phyloP scores from a whole-genome alignment of 2,113 vertebrate species.

The Oryzias curvinotus region DNA sequence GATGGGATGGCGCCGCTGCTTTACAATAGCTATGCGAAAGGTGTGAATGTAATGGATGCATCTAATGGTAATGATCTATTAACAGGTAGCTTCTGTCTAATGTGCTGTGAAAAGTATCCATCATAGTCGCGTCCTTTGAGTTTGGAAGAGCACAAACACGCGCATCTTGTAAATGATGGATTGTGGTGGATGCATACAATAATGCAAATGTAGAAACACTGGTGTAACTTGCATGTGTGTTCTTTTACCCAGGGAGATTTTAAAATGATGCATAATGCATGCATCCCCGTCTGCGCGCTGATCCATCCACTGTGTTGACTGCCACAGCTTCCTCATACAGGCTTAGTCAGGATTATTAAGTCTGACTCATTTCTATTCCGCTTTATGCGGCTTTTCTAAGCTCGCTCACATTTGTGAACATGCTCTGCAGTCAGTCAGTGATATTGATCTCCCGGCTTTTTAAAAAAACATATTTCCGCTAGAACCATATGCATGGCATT shows the following conservation, averaged over 20 bases:
- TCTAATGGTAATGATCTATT: conserved; percentile 70
- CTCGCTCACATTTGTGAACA: conserved; percentile 66
- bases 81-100: conserved; percentile 54
- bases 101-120: conserved; percentile 28
- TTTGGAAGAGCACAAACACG: conserved; percentile 9
- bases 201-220: conserved; percentile 44
- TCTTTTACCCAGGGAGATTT: conserved; percentile 53
- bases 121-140: conserved; percentile 27
- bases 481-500: conserved; percentile 55
- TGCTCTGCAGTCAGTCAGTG: conserved; percentile 63
- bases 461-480: conserved; percentile 69
- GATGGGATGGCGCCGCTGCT: conserved; percentile 51
- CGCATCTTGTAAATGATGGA: conserved; percentile 25
- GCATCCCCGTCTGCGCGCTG: conserved; percentile 64
- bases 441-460: conserved; percentile 67
- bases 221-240: conserved; percentile 25
- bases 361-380: conserved; percentile 75
- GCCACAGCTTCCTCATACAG: conserved; percentile 68
- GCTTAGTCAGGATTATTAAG: conserved; percentile 79
- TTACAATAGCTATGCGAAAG: conserved; percentile 58
- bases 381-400: conserved; percentile 69
- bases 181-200: conserved; percentile 53
- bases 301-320: conserved; percentile 75
- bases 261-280: conserved; percentile 77
- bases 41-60: conserved; percentile 61